Percentiles rank a stretch among this genome's conserved stretches.
Evolutionary conservation across 2,113 vertebrate genomes (phyloP).

Genomic region (Lepus americanus): DNA sequence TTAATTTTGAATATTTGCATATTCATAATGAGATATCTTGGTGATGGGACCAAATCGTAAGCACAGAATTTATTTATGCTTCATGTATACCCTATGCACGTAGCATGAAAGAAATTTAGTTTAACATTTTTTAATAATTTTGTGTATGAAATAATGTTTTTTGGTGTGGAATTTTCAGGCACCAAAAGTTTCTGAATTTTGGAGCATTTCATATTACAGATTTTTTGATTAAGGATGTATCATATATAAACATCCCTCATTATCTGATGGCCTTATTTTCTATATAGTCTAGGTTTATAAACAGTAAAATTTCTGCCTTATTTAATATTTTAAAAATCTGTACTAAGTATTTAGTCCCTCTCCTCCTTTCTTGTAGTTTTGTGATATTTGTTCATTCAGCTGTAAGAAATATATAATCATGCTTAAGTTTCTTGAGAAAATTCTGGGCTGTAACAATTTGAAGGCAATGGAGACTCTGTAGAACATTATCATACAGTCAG

Average conservation of each 20-base stretch:
- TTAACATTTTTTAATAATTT: no score
- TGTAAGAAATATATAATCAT: background rate
- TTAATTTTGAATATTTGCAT: no score
- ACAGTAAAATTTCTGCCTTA: background rate
- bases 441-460: background rate
- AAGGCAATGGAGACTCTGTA: constrained; percentile 9
- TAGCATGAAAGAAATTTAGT: no score
- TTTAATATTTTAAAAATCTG: background rate
- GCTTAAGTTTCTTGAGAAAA: background rate
- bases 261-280: constrained; percentile 41
- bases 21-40: no score
- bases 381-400: background rate
- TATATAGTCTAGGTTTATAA: background rate
- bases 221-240: background rate
- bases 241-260: background rate
- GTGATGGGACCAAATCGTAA: no score
- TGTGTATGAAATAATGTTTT: no score
- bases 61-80: no score
- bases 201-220: no score
- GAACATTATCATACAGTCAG: background rate
- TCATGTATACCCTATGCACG: no score
- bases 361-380: background rate
- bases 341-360: background rate
- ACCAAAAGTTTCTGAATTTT: no score
- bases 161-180: no score